Base-by-base conservation (phyloP, 1,140 invertebrate genomes). In the Brachionus calyciflorus region DNA sequence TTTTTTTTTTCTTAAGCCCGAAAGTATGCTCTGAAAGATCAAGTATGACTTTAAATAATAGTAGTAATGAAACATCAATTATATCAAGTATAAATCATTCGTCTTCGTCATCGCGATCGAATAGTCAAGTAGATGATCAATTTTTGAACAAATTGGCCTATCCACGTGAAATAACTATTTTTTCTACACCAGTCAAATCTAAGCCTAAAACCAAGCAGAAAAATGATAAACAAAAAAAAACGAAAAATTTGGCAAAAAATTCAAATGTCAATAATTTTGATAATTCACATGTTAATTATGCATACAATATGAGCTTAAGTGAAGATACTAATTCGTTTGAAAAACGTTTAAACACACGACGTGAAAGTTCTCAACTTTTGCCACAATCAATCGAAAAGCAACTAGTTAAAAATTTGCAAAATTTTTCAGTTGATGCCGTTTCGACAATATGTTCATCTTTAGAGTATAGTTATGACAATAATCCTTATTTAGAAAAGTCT, bases 381-480 rank as follows among this genome's bases (percentile, higher is more conserved):
- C 60, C 60, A 46, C 60, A 65, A 24, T 65, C 60, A 24, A 65
- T 65, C 4, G 60, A 65, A 44, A 65, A 65, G 19, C 60, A 65
- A 44, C 14, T 65, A 44, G 60, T 44, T 17, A 65, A 65, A 65
- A 65, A 65, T 41, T 65, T 65, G 10, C 33, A 65, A 12, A 65
- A 65, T 65, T 65, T 65, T 26, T 65, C 60, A 24, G 40, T 24
- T 10, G 60, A 41, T 44, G 37, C 21, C 9, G 24, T 65, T 0
- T 44, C 33, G 19, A 65, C 60, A 44, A 37, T 65, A 4, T 44
- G 60, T 44, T 65, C 60, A 41, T 44, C 33, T 14, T 24, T 41
- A 7, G 60, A 41, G 24, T 65, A 41, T 44, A 65, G 41, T 14
- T 33, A 73, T 55, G 30, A 40, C 46, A 73, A 70, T 44, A 30